Evolutionary conservation across 2,888 invertebrate genomes (phyloP), one percentile per base, ranked within the genome.

Genomic region (Callyntrura sp.): DNA sequence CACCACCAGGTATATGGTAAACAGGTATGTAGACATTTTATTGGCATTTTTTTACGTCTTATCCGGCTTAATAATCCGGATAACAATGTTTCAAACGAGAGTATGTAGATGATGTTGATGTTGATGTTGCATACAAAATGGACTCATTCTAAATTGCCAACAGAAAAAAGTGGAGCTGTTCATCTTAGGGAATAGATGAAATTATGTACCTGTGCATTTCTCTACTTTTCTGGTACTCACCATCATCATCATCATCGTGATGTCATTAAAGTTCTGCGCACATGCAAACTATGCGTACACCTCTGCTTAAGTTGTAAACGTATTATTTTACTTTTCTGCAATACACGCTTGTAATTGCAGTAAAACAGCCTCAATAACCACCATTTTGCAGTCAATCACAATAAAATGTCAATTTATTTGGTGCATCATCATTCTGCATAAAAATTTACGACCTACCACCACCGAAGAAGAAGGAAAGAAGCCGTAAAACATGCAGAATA

Each of bases 331-430:
- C 48, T 14, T 20, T 76, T 6, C 48, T 20, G 17, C 11, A 11
- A 28, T 57, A 20, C 57, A 57, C 35, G 28, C 57, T 57, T 35
- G n/a, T 14, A 28, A n/a, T 8, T 68, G 68, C 68, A 68, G 25
- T 62, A 62, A 68, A n/a, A 35, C n/a, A 35, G 17, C 35, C n/a
- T n/a, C n/a, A n/a, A n/a, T n/a, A n/a, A n/a, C n/a, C n/a, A n/a
- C n/a, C n/a, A n/a, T n/a, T n/a, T 68, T 11, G 20, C 62, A 9
- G 17, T 62, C 60, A 68, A 35, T 68, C 68, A 68, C n/a, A n/a
- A n/a, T 68, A 79, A 79, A 84, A 35, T 73, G 60, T 60, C 85
- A 85, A 85, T 85, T 60, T 85, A 60, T 85, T 85, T n/a, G 84
- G 85, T 73, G 85, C 76, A 85, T 57, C 28, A n/a, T 0, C 9